Evolutionary conservation across 1,140 invertebrate genomes (phyloP), one percentile per base, ranked within the genome.

Genomic region (Bactericera cockerelli): DNA sequence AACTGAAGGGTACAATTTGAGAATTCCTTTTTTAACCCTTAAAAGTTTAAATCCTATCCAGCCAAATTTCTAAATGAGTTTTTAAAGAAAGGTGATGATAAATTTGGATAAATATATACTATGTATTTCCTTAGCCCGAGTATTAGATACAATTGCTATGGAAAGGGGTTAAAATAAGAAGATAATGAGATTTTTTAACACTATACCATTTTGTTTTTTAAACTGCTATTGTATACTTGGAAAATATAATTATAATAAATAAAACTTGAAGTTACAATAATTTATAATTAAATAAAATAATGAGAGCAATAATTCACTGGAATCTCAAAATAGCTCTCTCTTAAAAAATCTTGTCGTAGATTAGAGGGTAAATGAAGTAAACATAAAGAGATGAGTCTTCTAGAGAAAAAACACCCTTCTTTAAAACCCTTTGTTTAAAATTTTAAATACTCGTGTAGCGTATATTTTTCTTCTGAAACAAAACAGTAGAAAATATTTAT

Each of bases 211-310:
- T 49, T 49, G 42, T 49, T 49, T 49, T 49, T 49, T 49, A 22
- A 49, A 49, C 42, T 19, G 42, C 42, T 49, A 49, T 49, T 49
- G 22, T 49, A 49, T 31, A 13, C 28, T 31, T 6, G 13, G 19
- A 49, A 49, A 49, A 49, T 49, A 49, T 19, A 49, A 49, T 49
- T 31, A 31, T 13, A 31, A 31, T 31, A 31, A 49, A 49, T 49
- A 49, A 49, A 49, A 49, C 3, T 49, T 49, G 3, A 49, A 49
- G 42, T 49, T 49, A 49, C 6, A 49, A 49, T 49, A 49, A 49
- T 49, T 49, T 49, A 49, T 49, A 49, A 49, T 49, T 49, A 49
- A 49, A 49, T 49, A 6, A 49, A 49, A 49, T 49, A 49, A 49
- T 49, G 42, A 49, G 42, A 49, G 42, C 22, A 49, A 49, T 49